Percentiles rank a stretch among this genome's conserved stretches.
Evolutionary conservation across 2,113 vertebrate species (phyloP).

Genomic region (Psittacus erithacus): DNA sequence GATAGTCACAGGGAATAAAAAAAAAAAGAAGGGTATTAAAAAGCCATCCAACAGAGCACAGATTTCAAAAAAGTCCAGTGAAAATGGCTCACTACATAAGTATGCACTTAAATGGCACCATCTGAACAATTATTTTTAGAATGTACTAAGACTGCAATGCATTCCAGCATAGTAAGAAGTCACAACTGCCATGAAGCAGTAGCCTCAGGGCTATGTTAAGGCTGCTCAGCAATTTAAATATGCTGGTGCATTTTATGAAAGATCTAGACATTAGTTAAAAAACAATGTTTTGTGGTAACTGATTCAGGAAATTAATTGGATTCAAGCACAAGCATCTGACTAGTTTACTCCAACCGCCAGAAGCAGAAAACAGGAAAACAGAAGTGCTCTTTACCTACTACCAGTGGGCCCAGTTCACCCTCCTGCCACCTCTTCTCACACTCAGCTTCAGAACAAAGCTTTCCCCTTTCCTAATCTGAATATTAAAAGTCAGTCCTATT

Average conservation of each 20-base stretch:
- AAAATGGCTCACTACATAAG: slow-evolving; percentile 34
- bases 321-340: slow-evolving; percentile 10
- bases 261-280: neutral
- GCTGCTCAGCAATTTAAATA: slow-evolving; percentile 6
- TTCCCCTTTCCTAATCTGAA: neutral
- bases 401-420: neutral
- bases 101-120: slow-evolving; percentile 40
- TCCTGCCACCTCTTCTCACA: neutral
- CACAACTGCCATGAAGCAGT: slow-evolving; percentile 30
- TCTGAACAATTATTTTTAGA: slow-evolving; percentile 67
- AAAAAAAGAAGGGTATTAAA: neutral
- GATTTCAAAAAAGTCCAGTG: slow-evolving; percentile 10
- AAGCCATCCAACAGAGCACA: neutral
- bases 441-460: neutral
- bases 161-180: slow-evolving; percentile 55
- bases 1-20: neutral
- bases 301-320: slow-evolving; percentile 27
- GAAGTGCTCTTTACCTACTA: neutral
- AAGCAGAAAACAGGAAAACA: neutral
- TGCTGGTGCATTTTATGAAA: neutral
- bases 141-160: neutral
- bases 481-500: neutral
- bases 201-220: slow-evolving; percentile 21
- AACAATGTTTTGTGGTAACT: neutral
- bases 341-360: slow-evolving; percentile 24